phyloP scores from a whole-genome alignment of 2,113 vertebrate species.

The Tauraco erythrolophus region DNA sequence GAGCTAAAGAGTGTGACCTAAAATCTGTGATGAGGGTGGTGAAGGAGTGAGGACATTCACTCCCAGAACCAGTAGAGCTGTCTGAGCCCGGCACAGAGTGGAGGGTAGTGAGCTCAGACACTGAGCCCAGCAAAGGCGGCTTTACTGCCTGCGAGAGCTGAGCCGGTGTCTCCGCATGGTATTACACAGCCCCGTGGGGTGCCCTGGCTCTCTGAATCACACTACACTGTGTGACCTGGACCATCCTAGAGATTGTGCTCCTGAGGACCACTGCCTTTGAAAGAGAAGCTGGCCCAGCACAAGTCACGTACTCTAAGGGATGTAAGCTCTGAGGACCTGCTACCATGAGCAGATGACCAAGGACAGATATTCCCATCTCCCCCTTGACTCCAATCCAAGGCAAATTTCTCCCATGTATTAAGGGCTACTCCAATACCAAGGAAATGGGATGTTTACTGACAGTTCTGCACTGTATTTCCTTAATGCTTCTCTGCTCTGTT shows the following conservation, averaged over 20 bases:
- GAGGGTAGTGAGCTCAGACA: not conserved
- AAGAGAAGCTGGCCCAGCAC: not conserved
- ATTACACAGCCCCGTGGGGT: not conserved
- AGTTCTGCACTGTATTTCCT: not conserved
- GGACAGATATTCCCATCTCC: not conserved
- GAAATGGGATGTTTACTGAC: not conserved
- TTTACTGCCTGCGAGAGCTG: not conserved
- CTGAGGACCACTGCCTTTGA: not conserved
- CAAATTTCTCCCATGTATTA: not conserved
- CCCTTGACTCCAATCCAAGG: not conserved
- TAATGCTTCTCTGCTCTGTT: constrained; percentile 3
- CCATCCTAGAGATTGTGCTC: not conserved
- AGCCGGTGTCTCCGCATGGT: fast-evolving
- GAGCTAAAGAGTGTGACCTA: not conserved
- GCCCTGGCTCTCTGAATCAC: not conserved
- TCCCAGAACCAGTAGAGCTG: not conserved
- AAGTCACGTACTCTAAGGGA: fast-evolving
- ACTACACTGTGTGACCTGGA: not conserved
- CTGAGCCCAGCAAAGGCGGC: not conserved
- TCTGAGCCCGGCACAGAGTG: not conserved
- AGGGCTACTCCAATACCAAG: not conserved
- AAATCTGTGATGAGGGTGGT: not conserved
- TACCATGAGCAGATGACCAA: not conserved
- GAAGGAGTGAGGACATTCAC: not conserved
- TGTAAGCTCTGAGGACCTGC: not conserved